Base-by-base conservation (phyloP, 2,113 vertebrate species). In the Ranitomeya variabilis region DNA sequence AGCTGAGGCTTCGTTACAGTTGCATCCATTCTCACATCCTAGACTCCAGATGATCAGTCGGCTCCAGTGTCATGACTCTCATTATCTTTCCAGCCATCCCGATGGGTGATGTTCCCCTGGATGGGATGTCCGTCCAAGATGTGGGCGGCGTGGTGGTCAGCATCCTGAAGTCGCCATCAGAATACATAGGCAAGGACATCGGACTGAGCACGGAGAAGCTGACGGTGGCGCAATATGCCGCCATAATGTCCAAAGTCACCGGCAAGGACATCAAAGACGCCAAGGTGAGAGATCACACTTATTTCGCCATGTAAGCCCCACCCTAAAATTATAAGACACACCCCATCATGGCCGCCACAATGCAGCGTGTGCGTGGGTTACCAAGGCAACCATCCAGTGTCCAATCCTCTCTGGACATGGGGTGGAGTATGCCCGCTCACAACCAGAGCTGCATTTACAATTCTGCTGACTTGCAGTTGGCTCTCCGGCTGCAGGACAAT, bases 191-290 rank as follows among this genome's bases (percentile, higher is more conserved):
- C 54, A 91, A 13, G 6, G 90, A 91, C 90, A 90, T 95, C 0
- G 93, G 93, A 52, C 94, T 95, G 7, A 94, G 94, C 83, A 90
- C 92, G 0, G 89, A 92, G 85, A 94, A 91, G 89, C 94, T 94
- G 89, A 94, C 93, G 0, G 83, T 59, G 0, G 87, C 73, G 1
- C 91, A 95, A 57, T 94, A 94, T 0, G 92, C 94, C 0, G 45
- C 92, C 4, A n/a, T 94, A 85, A 87, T 95, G 51, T 90, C 91
- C 86, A 91, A 89, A 90, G 90, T 93, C 71, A 92, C 52, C 0
- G 88, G 92, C 84, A 94, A 92, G 90, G 23, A 60, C 0, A 85
- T 95, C 84, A 26, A 7, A 6, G 73, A 92, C 16, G 90, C 92
- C 87, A 92, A 94, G 94, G 95, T 95, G 57, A 89, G 85, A 76